Evolutionary conservation across 2,797 vertebrate genomes (phyloP).

Genomic region (Rhinoraja longicauda): DNA sequence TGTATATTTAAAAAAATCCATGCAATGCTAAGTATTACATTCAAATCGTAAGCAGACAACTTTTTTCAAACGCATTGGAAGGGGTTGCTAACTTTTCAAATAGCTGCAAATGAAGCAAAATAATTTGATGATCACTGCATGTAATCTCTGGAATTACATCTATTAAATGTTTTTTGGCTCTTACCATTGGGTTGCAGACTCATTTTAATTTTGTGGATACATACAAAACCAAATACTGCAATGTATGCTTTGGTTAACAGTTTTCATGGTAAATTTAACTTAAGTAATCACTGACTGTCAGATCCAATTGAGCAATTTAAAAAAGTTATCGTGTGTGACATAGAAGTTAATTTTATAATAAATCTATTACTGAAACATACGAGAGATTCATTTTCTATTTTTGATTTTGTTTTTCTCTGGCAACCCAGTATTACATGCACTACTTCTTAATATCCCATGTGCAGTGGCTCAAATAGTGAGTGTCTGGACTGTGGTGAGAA

Average conservation of each 20-base stretch:
- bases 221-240: not conserved
- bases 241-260: not conserved
- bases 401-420: not conserved
- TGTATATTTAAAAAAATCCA: not conserved
- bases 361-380: not conserved
- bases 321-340: not conserved
- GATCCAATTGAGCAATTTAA: slow-evolving; percentile 26
- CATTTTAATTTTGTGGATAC: not conserved
- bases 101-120: not conserved
- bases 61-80: not conserved
- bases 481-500: not conserved
- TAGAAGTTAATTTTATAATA: slow-evolving; percentile 25
- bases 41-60: not conserved
- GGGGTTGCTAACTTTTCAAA: not conserved
- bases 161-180: slow-evolving; percentile 10
- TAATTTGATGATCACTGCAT: slow-evolving; percentile 17
- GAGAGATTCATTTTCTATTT: not conserved
- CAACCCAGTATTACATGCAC: not conserved
- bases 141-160: slow-evolving; percentile 12
- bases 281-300: not conserved
- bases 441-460: not conserved
- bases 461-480: not conserved
- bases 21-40: not conserved
- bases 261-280: not conserved
- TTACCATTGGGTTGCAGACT: not conserved